Percentiles rank a stretch among this genome's conserved stretches.
Evolutionary conservation across 2,888 invertebrate genomes (phyloP).

Genomic region (Cephonodes hylas): DNA sequence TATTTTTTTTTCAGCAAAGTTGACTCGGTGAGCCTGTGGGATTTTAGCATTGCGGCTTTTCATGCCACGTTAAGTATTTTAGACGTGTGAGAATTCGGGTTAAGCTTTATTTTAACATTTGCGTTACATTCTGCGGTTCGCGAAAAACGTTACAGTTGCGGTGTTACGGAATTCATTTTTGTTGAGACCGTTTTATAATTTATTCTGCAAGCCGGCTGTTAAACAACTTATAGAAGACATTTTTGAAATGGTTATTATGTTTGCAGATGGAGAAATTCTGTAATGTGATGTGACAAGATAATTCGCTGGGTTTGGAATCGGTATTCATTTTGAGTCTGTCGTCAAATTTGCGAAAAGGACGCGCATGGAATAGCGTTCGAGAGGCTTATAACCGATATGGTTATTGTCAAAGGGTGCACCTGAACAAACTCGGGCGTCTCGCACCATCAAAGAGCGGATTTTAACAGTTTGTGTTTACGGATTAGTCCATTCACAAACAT

Average conservation of each 20-base stretch:
- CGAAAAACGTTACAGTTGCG: neutral
- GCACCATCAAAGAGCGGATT: slow-evolving; percentile 69
- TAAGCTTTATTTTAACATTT: slow-evolving; percentile 26
- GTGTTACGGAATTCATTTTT: neutral
- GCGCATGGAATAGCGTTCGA: slow-evolving; percentile 45
- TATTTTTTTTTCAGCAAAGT: slow-evolving; percentile 54
- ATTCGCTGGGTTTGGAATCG: slow-evolving; percentile 22
- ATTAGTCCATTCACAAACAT: slow-evolving; percentile 71
- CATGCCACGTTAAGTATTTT: slow-evolving; percentile 54
- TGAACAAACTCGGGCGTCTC: slow-evolving; percentile 63
- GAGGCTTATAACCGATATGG: slow-evolving; percentile 47
- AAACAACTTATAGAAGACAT: no score
- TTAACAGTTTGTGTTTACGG: slow-evolving; percentile 77
- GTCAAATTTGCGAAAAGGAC: slow-evolving; percentile 31
- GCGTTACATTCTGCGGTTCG: slow-evolving; percentile 13
- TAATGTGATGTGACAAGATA: slow-evolving; percentile 15
- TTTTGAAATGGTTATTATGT: no score
- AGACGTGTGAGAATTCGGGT: slow-evolving; percentile 49
- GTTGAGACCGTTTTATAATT: neutral
- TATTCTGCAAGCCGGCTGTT: no score
- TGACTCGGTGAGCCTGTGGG: slow-evolving; percentile 68
- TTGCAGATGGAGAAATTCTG: neutral
- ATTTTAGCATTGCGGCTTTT: slow-evolving; percentile 56
- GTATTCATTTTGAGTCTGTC: slow-evolving; percentile 39
- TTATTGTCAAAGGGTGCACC: slow-evolving; percentile 61